Conservation (phyloP, 2,888 invertebrate species). For the Boloria selene region DNA sequence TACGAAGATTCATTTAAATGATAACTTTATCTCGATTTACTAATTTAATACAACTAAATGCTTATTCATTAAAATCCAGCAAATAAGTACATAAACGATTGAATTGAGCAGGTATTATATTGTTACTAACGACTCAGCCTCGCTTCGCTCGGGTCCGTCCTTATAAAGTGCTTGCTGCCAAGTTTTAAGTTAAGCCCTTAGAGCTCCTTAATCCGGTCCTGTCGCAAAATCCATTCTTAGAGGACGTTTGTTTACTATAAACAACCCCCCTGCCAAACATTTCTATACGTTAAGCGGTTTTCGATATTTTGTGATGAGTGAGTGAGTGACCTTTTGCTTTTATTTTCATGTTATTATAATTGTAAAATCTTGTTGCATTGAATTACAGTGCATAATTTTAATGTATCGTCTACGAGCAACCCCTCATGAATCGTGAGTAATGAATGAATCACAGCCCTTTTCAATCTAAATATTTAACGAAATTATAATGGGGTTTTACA, state of each 20-base stretch:
- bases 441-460: slow-evolving; percentile 34
- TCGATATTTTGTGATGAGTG: background rate
- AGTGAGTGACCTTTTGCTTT: background rate
- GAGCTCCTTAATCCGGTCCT: too few relatives aligned
- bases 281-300: too few relatives aligned
- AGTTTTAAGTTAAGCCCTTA: too few relatives aligned
- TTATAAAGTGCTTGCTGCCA: too few relatives aligned
- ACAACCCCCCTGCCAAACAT: too few relatives aligned
- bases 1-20: slow-evolving; percentile 17
- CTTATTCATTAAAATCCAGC: slow-evolving; percentile 3
- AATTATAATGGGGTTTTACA: slow-evolving; percentile 23
- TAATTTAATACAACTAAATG: slow-evolving; percentile 8
- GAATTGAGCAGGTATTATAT: too few relatives aligned
- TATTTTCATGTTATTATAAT: background rate
- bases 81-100: background rate
- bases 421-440: slow-evolving; percentile 6
- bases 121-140: too few relatives aligned
- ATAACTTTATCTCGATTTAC: slow-evolving; percentile 14
- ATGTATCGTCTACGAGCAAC: slow-evolving; percentile 3
- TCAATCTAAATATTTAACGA: slow-evolving; percentile 23
- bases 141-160: too few relatives aligned
- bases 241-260: too few relatives aligned
- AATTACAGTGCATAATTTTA: background rate
- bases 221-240: too few relatives aligned
- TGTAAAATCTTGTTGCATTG: background rate